Evolutionary conservation across 2,888 invertebrate genomes (phyloP), one percentile per base, ranked within the genome.

Genomic region (Flexamia atlantica): DNA sequence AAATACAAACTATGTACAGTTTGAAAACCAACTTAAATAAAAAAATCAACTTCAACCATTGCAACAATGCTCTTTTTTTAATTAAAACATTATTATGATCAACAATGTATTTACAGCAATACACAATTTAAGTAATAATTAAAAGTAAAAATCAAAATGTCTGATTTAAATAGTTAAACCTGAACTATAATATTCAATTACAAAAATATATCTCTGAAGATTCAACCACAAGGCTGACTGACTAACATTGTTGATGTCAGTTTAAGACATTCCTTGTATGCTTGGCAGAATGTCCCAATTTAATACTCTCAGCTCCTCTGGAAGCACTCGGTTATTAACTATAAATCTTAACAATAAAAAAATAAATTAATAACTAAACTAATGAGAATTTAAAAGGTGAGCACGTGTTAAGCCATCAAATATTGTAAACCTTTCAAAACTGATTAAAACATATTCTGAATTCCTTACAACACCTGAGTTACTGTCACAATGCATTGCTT

Each of bases 161-260:
- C n/a, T n/a, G n/a, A 57, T 57, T 57, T 57, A 20, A 36, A 36
- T 36, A 12, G 12, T 46, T 46, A 20, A 57, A 20, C 14, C 46
- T 57, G 57, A 14, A 64, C 30, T 64, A 28, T 17, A 60, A 60
- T 25, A 64, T 64, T 64, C 30, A 2, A 28, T 2, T 64, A 64
- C 14, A 64, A 64, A 64, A 64, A 64, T 64, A 64, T 28, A 64
- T 64, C 64, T 64, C 64, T 64, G 64, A 64, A 64, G 17, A 64
- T 64, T 30, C 30, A 64, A 64, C 28, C 30, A 64, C 64, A 64
- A 64, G 64, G 64, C 64, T 28, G 17, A 64, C 64, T 28, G 17
- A 64, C 64, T 30, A 64, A 64, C 64, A 64, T 28, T 25, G 53
- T 64, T 12, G 64, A 64, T 64, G 64, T 64, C 64, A 30, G 64